These are phyloP conservation scores for Lasioglossum albipes DNA, from an alignment of 1,140 invertebrate species.

Conservation along the genomic window DNA sequence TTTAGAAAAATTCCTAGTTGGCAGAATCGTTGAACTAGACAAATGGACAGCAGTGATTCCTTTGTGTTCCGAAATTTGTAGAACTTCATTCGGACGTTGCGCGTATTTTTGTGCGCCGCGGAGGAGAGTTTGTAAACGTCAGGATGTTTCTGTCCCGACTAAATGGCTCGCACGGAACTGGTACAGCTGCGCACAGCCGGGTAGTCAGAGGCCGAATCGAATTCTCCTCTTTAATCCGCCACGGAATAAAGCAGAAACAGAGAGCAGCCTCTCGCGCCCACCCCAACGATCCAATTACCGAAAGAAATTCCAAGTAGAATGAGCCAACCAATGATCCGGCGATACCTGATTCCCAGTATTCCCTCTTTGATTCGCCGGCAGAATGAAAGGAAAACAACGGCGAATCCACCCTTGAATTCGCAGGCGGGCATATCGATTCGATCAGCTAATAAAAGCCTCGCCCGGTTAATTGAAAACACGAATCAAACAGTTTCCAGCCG, in stretches of 20 bases:
- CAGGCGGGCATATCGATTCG: not conserved
- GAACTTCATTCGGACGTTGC: not conserved
- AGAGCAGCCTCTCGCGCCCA: not conserved
- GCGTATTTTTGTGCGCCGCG: not conserved
- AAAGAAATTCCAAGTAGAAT: constrained; percentile 14
- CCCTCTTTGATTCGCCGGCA: not conserved
- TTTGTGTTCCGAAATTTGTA: too few species aligned
- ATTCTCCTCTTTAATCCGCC: not conserved
- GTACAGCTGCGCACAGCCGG: not conserved
- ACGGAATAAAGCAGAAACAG: not conserved
- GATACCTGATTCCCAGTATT: not conserved
- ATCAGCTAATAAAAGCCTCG: not conserved
- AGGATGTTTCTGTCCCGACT: not conserved
- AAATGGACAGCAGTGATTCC: too few species aligned
- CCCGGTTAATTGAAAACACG: not conserved
- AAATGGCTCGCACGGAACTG: not conserved
- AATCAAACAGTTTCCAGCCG: not conserved
- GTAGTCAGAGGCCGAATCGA: not conserved
- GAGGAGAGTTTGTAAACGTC: not conserved
- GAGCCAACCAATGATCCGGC: not conserved
- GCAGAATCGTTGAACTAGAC: too few species aligned
- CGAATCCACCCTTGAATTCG: not conserved
- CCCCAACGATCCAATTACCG: constrained; percentile 3
- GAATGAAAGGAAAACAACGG: not conserved
- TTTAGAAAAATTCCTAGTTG: too few species aligned